phyloP scores from a whole-genome alignment of 2,797 vertebrate genomes.

The Harpagifer antarcticus region DNA sequence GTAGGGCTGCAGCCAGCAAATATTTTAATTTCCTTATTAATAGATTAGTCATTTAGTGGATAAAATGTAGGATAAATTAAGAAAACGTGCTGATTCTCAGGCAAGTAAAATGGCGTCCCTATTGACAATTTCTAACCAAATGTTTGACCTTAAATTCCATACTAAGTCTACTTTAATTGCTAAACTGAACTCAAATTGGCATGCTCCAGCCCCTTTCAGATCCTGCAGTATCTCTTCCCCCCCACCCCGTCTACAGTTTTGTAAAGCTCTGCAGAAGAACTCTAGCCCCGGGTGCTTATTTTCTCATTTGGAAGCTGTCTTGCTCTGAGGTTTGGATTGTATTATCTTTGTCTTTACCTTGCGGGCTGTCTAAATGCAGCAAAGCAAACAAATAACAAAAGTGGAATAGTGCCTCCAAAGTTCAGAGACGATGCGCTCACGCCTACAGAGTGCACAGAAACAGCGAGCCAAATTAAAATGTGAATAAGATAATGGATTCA shows the following conservation, averaged over 20 bases:
- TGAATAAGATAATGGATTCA: slow-evolving; percentile 9
- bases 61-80: not conserved
- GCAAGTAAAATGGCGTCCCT: not conserved
- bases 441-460: slow-evolving; percentile 13
- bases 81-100: not conserved
- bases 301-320: not conserved
- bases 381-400: slow-evolving; percentile 41
- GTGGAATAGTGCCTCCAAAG: slow-evolving; percentile 6
- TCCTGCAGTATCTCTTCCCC: not conserved
- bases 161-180: not conserved
- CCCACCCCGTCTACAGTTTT: too few species aligned
- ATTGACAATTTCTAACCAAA: not conserved
- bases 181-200: not conserved
- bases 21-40: not conserved
- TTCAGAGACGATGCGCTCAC: slow-evolving; percentile 21
- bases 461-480: slow-evolving; percentile 5
- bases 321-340: not conserved
- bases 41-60: not conserved
- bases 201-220: not conserved
- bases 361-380: slow-evolving; percentile 25
- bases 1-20: not conserved
- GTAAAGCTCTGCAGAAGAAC: not conserved
- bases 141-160: not conserved
- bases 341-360: not conserved
- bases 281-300: not conserved